A percentile compares a stretch with the other conserved stretches of the same genome.
Evolutionary conservation across 92 coral and sea anemone genomes (phyloP).

Genomic region (Epizoanthus ramosus): DNA sequence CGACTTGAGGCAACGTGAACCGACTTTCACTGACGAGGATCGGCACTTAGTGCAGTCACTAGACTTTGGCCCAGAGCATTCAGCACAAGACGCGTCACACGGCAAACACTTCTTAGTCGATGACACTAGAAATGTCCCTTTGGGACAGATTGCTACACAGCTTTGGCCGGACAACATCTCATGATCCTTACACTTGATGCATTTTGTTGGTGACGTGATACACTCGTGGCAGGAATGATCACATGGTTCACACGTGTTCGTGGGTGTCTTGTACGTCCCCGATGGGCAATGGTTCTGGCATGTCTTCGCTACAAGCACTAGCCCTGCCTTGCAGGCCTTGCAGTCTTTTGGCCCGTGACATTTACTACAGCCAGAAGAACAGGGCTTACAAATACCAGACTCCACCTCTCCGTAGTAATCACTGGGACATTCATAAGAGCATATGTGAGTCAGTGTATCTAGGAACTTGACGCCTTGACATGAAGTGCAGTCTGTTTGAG

Average conservation of each 20-base stretch:
- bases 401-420: slow-evolving; percentile 73
- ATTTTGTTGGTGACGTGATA: slow-evolving; percentile 49
- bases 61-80: slow-evolving; percentile 77
- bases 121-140: slow-evolving; percentile 64
- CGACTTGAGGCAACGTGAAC: slow-evolving; percentile 64
- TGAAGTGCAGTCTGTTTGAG: slow-evolving; percentile 73
- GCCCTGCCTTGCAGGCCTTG: slow-evolving; percentile 64
- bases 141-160: slow-evolving; percentile 80
- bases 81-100: slow-evolving; percentile 80
- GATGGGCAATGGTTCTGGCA: slow-evolving; percentile 78
- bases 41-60: slow-evolving; percentile 80
- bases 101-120: slow-evolving; percentile 66
- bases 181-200: slow-evolving; percentile 68
- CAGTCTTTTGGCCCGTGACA: slow-evolving; percentile 72
- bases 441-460: slow-evolving; percentile 58
- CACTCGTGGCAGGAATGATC: slow-evolving; percentile 79
- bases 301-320: slow-evolving; percentile 58
- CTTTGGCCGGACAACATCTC: slow-evolving; percentile 58
- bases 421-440: slow-evolving; percentile 81
- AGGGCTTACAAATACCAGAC: slow-evolving; percentile 76
- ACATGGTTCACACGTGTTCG: slow-evolving; percentile 77
- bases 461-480: slow-evolving; percentile 91
- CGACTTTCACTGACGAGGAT: slow-evolving; percentile 60
- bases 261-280: slow-evolving; percentile 60
- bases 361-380: slow-evolving; percentile 75